These are phyloP conservation scores for Dusona sp. DNA, from an alignment of 2,888 invertebrate species.

Conservation along the genomic window DNA sequence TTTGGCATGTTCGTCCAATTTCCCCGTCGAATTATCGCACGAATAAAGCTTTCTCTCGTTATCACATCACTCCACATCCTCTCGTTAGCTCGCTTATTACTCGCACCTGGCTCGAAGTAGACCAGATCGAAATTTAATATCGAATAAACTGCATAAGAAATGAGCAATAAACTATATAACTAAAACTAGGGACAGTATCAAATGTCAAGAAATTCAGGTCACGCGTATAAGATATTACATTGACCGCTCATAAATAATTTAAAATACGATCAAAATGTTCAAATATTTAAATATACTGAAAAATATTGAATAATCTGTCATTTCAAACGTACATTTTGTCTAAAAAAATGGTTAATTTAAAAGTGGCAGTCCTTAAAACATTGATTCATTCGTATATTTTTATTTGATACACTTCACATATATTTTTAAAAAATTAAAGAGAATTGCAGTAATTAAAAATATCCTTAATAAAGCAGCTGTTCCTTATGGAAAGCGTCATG, in stretches of 20 bases:
- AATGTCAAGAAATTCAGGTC: background rate
- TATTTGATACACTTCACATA: background rate
- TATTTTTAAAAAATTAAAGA: background rate
- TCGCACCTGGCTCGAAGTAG: constrained; percentile 6
- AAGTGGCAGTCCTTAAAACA: background rate
- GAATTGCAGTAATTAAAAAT: background rate
- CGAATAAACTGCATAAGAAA: background rate
- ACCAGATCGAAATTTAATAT: background rate
- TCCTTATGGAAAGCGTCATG: background rate
- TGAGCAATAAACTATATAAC: background rate
- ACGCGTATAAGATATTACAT: background rate
- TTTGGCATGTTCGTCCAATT: background rate
- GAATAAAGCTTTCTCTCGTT: constrained; percentile 18
- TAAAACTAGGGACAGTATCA: background rate
- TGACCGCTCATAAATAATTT: background rate
- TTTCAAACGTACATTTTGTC: background rate
- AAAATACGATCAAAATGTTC: background rate
- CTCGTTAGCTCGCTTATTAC: constrained; percentile 8
- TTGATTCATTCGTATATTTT: background rate
- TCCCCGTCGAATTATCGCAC: background rate
- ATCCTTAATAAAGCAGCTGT: background rate
- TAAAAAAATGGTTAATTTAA: background rate
- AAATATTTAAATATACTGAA: background rate
- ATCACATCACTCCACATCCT: constrained; percentile 4
- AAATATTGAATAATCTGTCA: background rate